Evolutionary conservation across 2,797 vertebrate species (phyloP).

Genomic region (Ceyx erithaca): DNA sequence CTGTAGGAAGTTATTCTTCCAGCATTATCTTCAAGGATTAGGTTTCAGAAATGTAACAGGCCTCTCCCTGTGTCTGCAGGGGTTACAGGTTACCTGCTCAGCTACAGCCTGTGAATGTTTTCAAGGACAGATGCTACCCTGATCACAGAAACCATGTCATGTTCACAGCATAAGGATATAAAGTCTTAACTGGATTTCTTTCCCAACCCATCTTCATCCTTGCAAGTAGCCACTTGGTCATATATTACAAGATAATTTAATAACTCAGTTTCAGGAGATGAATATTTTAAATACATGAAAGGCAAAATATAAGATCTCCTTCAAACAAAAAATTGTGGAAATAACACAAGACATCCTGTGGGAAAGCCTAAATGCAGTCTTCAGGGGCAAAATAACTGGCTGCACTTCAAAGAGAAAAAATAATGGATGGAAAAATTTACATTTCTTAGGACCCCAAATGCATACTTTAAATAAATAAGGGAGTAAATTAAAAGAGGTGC

Average conservation of each 20-base stretch:
- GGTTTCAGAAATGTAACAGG: neutral
- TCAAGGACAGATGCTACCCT: neutral
- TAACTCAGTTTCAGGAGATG: conserved; percentile 6
- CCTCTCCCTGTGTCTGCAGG: neutral
- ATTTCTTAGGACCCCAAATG: conserved; percentile 48
- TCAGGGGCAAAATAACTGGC: conserved; percentile 49
- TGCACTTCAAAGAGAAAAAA: conserved; percentile 59
- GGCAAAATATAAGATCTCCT: conserved; percentile 8
- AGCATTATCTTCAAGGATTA: neutral
- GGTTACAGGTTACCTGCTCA: neutral
- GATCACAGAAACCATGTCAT: neutral
- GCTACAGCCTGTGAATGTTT: neutral
- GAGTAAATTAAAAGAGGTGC: conserved; percentile 55
- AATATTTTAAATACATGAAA: conserved; percentile 56
- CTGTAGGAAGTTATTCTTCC: neutral
- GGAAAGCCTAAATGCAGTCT: conserved; percentile 47
- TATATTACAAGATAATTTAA: conserved; percentile 12
- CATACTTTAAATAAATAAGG: conserved; percentile 48
- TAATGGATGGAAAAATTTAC: conserved; percentile 44
- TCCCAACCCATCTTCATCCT: neutral
- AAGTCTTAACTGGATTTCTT: neutral
- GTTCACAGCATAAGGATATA: neutral
- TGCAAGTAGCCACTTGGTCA: neutral
- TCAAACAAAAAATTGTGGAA: conserved; percentile 26
- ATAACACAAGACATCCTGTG: conserved; percentile 25